Evolutionary conservation across 2,797 vertebrate genomes (phyloP).

Genomic region (Acipenser transmontanus): DNA sequence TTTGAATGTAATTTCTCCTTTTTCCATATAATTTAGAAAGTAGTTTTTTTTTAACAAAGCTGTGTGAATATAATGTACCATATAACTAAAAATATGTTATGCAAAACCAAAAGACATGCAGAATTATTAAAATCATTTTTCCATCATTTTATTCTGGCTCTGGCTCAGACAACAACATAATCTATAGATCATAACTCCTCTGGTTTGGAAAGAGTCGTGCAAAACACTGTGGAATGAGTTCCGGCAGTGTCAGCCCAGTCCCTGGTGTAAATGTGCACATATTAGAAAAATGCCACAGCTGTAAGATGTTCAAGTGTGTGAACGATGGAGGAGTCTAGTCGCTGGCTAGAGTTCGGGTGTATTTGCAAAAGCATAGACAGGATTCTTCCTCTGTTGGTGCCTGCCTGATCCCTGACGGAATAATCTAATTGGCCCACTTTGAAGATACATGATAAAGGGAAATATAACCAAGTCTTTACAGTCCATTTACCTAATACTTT

Average conservation of each 20-base stretch:
- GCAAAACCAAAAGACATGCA: too few species aligned
- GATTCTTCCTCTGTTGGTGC: slow-evolving; percentile 10
- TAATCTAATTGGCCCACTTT: not conserved
- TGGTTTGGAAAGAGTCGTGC: not conserved
- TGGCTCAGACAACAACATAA: too few species aligned
- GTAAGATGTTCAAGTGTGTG: slow-evolving; percentile 16
- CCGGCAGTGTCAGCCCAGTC: slow-evolving; percentile 14
- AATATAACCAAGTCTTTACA: too few species aligned
- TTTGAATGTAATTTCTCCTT: not conserved
- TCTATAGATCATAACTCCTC: not conserved
- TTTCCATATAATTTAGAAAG: too few species aligned
- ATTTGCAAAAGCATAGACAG: slow-evolving; percentile 16
- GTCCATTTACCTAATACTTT: too few species aligned
- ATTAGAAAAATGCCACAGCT: slow-evolving; percentile 18
- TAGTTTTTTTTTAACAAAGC: too few species aligned
- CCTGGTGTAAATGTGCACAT: slow-evolving; percentile 22
- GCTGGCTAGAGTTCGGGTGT: slow-evolving; percentile 12
- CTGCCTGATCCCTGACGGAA: slow-evolving; percentile 15
- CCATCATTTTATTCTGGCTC: too few species aligned
- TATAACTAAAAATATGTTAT: too few species aligned
- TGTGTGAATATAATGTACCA: too few species aligned
- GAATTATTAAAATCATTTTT: too few species aligned
- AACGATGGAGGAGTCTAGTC: slow-evolving; percentile 7
- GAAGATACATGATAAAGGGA: too few species aligned
- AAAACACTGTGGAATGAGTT: slow-evolving; percentile 7